Base-by-base conservation (phyloP, 1,140 invertebrate species). In the Drosophila pectinifera region DNA sequence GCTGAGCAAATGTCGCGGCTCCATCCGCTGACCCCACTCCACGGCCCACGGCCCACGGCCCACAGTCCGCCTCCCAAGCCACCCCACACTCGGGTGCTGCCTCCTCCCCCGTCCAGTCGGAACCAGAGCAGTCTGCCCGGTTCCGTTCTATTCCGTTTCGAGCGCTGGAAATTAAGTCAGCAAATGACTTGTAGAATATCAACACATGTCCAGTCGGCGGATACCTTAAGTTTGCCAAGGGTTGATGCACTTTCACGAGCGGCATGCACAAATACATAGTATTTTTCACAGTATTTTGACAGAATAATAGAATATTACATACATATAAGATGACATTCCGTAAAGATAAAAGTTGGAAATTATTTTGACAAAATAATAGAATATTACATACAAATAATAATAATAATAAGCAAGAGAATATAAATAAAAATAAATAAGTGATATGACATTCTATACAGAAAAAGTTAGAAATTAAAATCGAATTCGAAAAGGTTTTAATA, bases 151-250 rank as follows among this genome's bases (percentile, higher is more conserved):
- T 80, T 85, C 82, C 49, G 59, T 75, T 73, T 41, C 39, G 20
- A 73, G 84, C 79, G 75, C 73, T 89, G 73, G 68, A 84, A 91
- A 91, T 91, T 91, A 91, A 91, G 90, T 91, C 82, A 79, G 80
- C 82, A 91, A 91, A 91, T 91, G 85, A 91, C 90, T 91, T 91
- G 90, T 91, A 91, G 90, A 91, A 88, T 73, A 83, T 83, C 75
- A 73, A 62, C 72, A 79, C 65, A 82, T 64, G 70, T 51, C 43
- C 69, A 62, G 34, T 53, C 49, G 34, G 14, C 49, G 4, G 13
- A 53, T 53, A 53, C 31, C 31, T 2, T 53, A 53, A 10, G 4
- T 10, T n/a, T 5, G 31, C 18, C 0, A 53, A 22, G 18, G 31
- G 49, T 36, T 53, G 18, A 36, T 53, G 18, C 7, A 10, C 20